Percentiles rank a stretch among this genome's conserved stretches.
Conservation (phyloP, 2,888 invertebrate genomes). For the Pecten maximus region DNA sequence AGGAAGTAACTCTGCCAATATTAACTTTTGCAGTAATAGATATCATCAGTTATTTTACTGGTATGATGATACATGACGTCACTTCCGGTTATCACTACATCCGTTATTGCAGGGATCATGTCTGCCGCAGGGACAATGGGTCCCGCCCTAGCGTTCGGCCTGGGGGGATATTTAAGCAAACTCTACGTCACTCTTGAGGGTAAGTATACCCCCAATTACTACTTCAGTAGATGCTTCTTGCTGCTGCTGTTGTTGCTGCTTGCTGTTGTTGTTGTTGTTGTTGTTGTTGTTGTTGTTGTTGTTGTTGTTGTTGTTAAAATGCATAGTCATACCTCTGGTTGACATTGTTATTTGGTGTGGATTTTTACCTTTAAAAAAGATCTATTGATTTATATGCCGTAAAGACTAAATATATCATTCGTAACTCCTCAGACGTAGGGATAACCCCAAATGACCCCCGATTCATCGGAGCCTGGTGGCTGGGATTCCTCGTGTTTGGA, state of each 20-base stretch:
- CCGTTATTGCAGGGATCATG: not conserved
- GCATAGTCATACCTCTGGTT: no score
- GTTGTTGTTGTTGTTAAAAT: no score
- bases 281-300: no score
- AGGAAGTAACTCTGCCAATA: no score
- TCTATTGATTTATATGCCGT: no score
- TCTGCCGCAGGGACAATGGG: conserved; percentile 39
- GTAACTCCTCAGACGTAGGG: conserved; percentile 22
- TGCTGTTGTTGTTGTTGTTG: no score
- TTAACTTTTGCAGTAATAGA: no score
- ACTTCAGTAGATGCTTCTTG: no score
- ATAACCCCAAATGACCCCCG: conserved; percentile 56
- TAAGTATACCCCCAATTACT: not conserved
- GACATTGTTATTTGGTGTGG: no score
- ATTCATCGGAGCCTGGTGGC: conserved; percentile 67
- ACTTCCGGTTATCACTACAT: conserved; percentile 5
- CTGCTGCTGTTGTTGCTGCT: no score
- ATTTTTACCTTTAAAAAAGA: no score
- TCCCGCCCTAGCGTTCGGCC: conserved; percentile 41
- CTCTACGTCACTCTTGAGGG: conserved; percentile 45
- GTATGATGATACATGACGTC: not conserved
- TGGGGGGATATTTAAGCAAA: conserved; percentile 41
- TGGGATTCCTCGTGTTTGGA: conserved; percentile 57
- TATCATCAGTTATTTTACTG: no score
- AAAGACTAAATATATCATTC: not conserved